Conservation (phyloP, 1,140 invertebrate species). For the Coboldia fuscipes region DNA sequence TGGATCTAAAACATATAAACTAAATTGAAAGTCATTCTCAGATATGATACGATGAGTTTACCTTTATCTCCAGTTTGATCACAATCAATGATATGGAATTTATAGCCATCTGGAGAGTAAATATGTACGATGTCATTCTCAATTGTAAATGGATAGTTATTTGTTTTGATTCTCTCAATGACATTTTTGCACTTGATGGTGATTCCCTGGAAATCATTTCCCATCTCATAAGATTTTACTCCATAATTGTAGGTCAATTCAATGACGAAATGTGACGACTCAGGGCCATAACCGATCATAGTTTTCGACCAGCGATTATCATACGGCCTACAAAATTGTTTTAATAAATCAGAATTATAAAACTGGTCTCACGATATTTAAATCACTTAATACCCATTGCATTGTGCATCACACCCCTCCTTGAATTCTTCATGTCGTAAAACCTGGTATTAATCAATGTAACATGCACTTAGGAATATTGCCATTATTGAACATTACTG, state of each 20-base stretch:
- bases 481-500: not conserved
- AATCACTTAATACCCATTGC: slow-evolving; percentile 74
- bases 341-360: not conserved
- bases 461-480: not conserved
- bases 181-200: slow-evolving; percentile 60
- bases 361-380: slow-evolving; percentile 4
- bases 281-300: slow-evolving; percentile 94
- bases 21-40: slow-evolving; percentile 33
- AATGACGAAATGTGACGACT: slow-evolving; percentile 87
- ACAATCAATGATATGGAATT: slow-evolving; percentile 59
- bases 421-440: slow-evolving; percentile 92
- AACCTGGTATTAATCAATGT: slow-evolving; percentile 32
- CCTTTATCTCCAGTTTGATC: slow-evolving; percentile 32
- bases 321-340: slow-evolving; percentile 47
- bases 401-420: slow-evolving; percentile 85
- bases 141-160: slow-evolving; percentile 21
- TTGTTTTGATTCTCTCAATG: slow-evolving; percentile 42
- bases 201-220: slow-evolving; percentile 81
- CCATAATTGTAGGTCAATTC: slow-evolving; percentile 98
- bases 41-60: too few species aligned
- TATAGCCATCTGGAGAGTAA: slow-evolving; percentile 72
- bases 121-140: slow-evolving; percentile 14
- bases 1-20: slow-evolving; percentile 65
- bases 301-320: slow-evolving; percentile 97
- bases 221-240: slow-evolving; percentile 56